phyloP scores from a whole-genome alignment of 2,888 invertebrate species.

The Myathropa florea region DNA sequence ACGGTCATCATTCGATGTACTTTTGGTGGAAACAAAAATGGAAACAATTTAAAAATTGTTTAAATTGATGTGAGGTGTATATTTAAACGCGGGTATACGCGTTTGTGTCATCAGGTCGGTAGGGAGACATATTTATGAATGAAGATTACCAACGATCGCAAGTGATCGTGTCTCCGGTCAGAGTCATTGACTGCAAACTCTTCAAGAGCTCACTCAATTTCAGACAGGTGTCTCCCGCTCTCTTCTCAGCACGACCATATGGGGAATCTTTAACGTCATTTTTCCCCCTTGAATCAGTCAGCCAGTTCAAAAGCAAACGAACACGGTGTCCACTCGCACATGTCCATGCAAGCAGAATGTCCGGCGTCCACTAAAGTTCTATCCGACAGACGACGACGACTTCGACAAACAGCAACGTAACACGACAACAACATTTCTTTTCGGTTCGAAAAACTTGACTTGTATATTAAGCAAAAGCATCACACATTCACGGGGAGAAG shows the following conservation, averaged over 20 bases:
- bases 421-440: slow-evolving; percentile 37
- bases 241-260: neutral
- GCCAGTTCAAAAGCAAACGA: neutral
- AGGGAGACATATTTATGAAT: neutral
- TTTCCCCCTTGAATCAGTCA: neutral
- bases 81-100: neutral
- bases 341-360: slow-evolving; percentile 1
- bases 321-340: slow-evolving; percentile 14
- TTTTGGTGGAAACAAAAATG: neutral
- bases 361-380: slow-evolving; percentile 16
- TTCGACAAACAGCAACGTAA: neutral
- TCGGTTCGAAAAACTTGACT: slow-evolving; percentile 57
- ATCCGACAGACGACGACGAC: slow-evolving; percentile 8
- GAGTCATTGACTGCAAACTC: neutral
- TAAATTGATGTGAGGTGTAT: neutral
- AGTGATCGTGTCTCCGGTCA: slow-evolving; percentile 24
- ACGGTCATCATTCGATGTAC: neutral
- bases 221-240: slow-evolving; percentile 1
- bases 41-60: neutral
- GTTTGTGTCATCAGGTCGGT: neutral
- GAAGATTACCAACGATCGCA: slow-evolving; percentile 5
- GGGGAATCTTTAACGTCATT: slow-evolving; percentile 4
- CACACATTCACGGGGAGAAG: slow-evolving; percentile 31
- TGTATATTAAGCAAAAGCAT: slow-evolving; percentile 47
- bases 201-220: neutral